Base-by-base conservation (phyloP, 2,888 invertebrate genomes). In the Caenorhabditis doughertyi region DNA sequence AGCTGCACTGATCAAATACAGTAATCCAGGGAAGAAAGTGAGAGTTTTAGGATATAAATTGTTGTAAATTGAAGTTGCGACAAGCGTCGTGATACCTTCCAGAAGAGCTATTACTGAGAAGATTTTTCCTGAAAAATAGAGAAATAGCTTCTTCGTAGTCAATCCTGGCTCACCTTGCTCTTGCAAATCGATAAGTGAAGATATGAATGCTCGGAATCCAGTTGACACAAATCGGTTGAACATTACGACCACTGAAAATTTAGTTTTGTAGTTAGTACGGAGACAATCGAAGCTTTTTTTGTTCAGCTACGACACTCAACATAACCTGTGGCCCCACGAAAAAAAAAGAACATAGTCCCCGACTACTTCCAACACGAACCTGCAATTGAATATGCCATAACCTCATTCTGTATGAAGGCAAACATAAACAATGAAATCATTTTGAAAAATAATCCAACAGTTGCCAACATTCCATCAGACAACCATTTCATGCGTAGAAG, bases 31-130 rank as follows among this genome's bases (percentile, higher is more conserved):
- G 79, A 91, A 92, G 81, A 92, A 90, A 47, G 85, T 62, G 44
- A 92, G 83, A 0, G 92, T 92, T n/a, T 88, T 86, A 7, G 91
- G 91, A 64, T 92, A 91, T 32, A 92, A 53, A 18, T 88, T 90
- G 85, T 93, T 93, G 89, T 92, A 93, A 16, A 92, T 84, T 5
- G 92, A 79, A 0, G 92, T 91, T 5, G 92, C 92, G 53, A 90
- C 70, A 9, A 92, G 84, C 4, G 89, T 85, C 1, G 91, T 85
- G 16, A 92, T 68, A 42, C 91, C 92, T 86, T 93, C 92, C 32
- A 91, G 70, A 4, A 92, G 86, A 0, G 92, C 90, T 56, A 92
- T 89, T 77, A 91, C 81, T 0, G 92, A 88, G 83, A 92, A 89
- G 35, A 92, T 81, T 83, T 92, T 92, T 3, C 92, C 92, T 92